phyloP scores from a whole-genome alignment of 2,113 vertebrate genomes.

The Scomber japonicus region DNA sequence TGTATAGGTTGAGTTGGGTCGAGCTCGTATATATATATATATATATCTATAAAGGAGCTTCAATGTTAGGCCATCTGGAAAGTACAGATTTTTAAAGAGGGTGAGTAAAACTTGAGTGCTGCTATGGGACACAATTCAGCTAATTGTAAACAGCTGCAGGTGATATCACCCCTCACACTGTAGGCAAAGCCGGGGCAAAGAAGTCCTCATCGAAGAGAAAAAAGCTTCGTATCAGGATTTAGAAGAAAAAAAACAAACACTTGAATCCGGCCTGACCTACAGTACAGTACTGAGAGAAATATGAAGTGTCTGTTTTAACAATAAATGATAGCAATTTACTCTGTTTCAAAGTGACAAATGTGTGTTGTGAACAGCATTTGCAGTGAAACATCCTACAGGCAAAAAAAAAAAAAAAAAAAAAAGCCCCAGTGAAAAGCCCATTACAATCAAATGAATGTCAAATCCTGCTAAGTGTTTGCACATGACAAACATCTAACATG shows the following conservation, averaged over 20 bases:
- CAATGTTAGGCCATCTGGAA: constrained; percentile 62
- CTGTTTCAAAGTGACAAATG: constrained; percentile 40
- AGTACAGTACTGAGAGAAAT: constrained; percentile 10
- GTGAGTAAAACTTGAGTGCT: constrained; percentile 61
- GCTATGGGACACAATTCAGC: constrained; percentile 53
- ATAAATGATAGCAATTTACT: constrained; percentile 57
- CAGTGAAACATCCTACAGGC: constrained; percentile 50
- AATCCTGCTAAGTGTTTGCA: constrained; percentile 65
- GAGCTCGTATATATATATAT: background rate
- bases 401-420: constrained; percentile 30
- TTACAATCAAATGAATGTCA: constrained; percentile 71
- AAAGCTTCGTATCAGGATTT: constrained; percentile 26
- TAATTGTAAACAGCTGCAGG: constrained; percentile 78
- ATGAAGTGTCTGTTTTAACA: constrained; percentile 49
- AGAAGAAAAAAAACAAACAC: background rate
- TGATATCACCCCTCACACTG: constrained; percentile 70
- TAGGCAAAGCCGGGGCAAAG: constrained; percentile 29
- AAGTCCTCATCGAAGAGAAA: constrained; percentile 43
- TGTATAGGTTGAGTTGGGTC: constrained; percentile 21
- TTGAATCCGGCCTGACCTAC: background rate
- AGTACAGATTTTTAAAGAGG: constrained; percentile 61
- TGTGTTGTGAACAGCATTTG: constrained; percentile 35
- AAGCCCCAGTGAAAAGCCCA: constrained; percentile 62
- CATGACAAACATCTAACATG: constrained; percentile 64
- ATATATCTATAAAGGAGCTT: constrained; percentile 27